phyloP scores from a whole-genome alignment of 2,113 vertebrate species.

The Platycercus adscitus region DNA sequence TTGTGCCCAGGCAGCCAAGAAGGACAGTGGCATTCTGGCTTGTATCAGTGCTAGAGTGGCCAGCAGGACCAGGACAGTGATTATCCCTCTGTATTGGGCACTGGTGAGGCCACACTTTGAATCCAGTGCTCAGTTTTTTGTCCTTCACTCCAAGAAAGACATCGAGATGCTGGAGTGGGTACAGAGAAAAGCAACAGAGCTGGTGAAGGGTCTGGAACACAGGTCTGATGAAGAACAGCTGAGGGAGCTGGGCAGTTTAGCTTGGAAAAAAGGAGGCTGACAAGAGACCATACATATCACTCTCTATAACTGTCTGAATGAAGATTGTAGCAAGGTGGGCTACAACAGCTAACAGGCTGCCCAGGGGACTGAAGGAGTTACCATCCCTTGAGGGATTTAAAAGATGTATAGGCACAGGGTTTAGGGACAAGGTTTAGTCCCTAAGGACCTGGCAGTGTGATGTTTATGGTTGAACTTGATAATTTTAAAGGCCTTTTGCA shows the following conservation, averaged over 20 bases:
- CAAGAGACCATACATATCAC: not conserved
- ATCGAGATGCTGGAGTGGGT: not conserved
- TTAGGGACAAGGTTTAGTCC: not conserved
- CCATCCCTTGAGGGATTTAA: not conserved
- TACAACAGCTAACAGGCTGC: not conserved
- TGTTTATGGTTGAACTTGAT: not conserved
- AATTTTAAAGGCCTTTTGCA: not conserved
- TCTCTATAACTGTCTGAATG: not conserved
- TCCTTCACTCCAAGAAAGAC: not conserved
- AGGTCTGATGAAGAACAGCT: not conserved
- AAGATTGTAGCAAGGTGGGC: not conserved
- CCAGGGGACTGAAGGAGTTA: not conserved
- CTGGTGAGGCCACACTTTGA: not conserved
- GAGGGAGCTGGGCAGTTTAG: not conserved
- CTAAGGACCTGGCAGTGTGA: not conserved
- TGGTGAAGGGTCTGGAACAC: not conserved
- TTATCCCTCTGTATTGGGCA: not conserved
- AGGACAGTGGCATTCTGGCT: not conserved
- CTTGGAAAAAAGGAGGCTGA: not conserved
- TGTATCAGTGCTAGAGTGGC: not conserved
- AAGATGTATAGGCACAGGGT: not conserved
- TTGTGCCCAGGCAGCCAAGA: not conserved
- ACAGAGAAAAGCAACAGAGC: not conserved
- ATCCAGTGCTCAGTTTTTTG: not conserved
- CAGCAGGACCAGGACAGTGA: not conserved